phyloP scores from a whole-genome alignment of 2,888 invertebrate genomes.

The Idaea straminata region DNA sequence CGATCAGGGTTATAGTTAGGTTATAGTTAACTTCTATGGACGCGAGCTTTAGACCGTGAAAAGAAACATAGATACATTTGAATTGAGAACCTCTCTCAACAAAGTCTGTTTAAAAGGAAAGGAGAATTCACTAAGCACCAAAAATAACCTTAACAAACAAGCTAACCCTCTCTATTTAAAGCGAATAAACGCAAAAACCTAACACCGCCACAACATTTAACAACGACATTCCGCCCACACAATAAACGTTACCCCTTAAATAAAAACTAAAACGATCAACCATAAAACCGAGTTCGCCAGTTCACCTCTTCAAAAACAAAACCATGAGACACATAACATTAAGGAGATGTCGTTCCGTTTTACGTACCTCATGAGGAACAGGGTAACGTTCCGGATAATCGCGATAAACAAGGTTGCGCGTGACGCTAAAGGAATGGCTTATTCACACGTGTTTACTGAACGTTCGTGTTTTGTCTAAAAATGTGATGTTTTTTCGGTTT shows the following conservation, averaged over 20 bases:
- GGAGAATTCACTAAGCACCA: neutral
- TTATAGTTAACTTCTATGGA: no score
- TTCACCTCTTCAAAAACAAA: slow-evolving; percentile 2
- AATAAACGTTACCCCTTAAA: neutral
- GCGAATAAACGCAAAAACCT: neutral
- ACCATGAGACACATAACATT: slow-evolving; percentile 5
- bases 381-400: slow-evolving; percentile 41
- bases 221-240: neutral
- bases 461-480: neutral
- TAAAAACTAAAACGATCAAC: slow-evolving; percentile 1
- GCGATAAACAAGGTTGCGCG: slow-evolving; percentile 39
- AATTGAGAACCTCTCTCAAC: no score
- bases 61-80: no score
- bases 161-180: neutral
- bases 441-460: slow-evolving; percentile 8
- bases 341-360: slow-evolving; percentile 30
- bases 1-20: no score
- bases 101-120: neutral
- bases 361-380: slow-evolving; percentile 30
- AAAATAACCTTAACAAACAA: neutral
- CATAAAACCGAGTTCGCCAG: neutral
- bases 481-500: neutral
- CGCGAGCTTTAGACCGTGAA: no score
- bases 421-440: slow-evolving; percentile 18
- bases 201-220: neutral